Evolutionary conservation across 64 coral and sea anemone genomes (phyloP), one percentile per base, ranked within the genome.

Genomic region (Dendrophyllia cribrosa): DNA sequence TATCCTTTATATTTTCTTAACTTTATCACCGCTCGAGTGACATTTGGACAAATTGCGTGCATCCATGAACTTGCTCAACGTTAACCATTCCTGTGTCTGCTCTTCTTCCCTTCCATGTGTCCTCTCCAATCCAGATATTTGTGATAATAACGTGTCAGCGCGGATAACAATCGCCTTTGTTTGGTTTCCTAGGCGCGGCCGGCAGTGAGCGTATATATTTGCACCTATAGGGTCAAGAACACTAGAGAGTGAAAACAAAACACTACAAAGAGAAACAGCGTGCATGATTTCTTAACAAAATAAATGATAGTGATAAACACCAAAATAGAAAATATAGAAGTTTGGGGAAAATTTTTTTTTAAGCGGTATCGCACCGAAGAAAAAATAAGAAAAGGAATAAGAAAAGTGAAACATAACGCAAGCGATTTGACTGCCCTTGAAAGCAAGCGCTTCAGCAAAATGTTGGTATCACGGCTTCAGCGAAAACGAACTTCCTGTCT

Each of bases 401-500:
- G 34, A 34, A 34, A 34, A 34, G 34, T 34, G 34, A 34, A 34
- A 34, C 34, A 34, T 34, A 34, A 34, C 34, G 34, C 34, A 1
- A 34, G 34, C 2, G 34, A 34, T 34, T 34, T 34, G 34, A 34
- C 34, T 34, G 3, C 72, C 45, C 7, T 75, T 17, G 16, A 8
- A 50, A 75, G 45, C 17, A 14, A 8, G 45, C 15, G 72, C 43
- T 75, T 75, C 72, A 75, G 72, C 72, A 20, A 75, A 49, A 19
- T 50, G 43, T 51, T 47, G 72, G 43, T 49, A 5, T 8, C 17
- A 17, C 49, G 72, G 72, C 46, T 75, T 75, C 72, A 75, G 72
- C 72, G 17, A 44, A 44, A 75, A 49, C 49, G 45, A 75, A 75
- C 15, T 75, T 75, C 72, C 16, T 43, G 72, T 75, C 16, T 75